These are phyloP conservation scores for Asteroscopus sphinx DNA, from an alignment of 2,888 invertebrate species.

Conservation along the genomic window DNA sequence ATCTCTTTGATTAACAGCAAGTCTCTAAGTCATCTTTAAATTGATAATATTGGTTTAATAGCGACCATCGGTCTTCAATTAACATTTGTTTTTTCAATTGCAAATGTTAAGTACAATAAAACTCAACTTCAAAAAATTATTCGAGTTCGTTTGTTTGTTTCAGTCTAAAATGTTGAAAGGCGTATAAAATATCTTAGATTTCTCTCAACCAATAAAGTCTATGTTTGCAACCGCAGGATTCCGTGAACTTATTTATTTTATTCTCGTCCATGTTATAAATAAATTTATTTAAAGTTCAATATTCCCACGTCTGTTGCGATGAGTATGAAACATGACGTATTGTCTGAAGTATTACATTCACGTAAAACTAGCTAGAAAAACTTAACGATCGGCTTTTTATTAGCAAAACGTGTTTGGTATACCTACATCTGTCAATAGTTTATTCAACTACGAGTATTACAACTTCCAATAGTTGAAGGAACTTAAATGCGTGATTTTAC, in stretches of 20 bases:
- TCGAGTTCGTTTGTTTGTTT: too few relatives aligned
- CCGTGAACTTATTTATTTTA: conserved; percentile 1
- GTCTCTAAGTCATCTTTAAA: too few relatives aligned
- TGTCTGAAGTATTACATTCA: conserved; percentile 43
- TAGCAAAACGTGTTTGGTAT: conserved; percentile 43
- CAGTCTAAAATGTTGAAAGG: too few relatives aligned
- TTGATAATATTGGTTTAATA: too few relatives aligned
- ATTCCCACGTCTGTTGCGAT: conserved; percentile 30
- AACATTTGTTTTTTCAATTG: too few relatives aligned
- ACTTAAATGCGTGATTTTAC: too few relatives aligned
- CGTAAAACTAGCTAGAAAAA: conserved; percentile 42
- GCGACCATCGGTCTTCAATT: too few relatives aligned
- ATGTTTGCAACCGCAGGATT: conserved; percentile 16
- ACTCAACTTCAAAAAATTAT: too few relatives aligned
- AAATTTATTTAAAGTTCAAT: conserved; percentile 5
- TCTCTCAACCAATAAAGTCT: too few relatives aligned
- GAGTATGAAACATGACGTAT: conserved; percentile 39
- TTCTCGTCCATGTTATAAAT: conserved; percentile 6
- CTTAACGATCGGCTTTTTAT: conserved; percentile 45
- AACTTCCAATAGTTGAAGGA: neutral
- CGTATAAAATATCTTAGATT: too few relatives aligned
- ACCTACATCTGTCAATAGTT: conserved; percentile 38
- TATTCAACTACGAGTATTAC: conserved; percentile 27
- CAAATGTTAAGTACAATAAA: too few relatives aligned
- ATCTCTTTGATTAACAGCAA: too few relatives aligned